Base-by-base conservation (phyloP, 2,797 vertebrate genomes). In the Poeciliopsis infans region DNA sequence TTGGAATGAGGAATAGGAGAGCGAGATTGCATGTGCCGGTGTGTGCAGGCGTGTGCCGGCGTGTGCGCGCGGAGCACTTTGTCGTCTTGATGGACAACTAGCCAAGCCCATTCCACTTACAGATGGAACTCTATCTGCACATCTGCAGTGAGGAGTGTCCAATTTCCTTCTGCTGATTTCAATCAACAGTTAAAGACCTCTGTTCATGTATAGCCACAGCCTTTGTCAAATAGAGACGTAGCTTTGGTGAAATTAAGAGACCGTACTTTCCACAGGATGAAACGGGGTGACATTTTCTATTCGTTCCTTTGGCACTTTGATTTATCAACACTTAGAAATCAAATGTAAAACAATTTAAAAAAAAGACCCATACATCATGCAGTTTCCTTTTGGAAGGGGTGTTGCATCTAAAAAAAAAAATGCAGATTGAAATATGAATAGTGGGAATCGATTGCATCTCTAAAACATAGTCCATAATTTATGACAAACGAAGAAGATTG, bases 401-500 rank as follows among this genome's bases (percentile, higher is more conserved):
- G 82, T 84, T 25, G 53, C 79, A 75, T 78, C 79, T 47, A 61
- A 39, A 39, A 39, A 36, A 64, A 71, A 75, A 76, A 70, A 23
- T 18, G 77, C 57, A 72, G 80, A 78, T 72, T 69, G 73, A 89
- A 80, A 79, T 86, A 79, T 88, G 86, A 94, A 93, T 92, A 91
- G 83, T 78, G 72, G 59, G 79, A 87, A 89, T 91, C 87, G 88
- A 95, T 92, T 91, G 88, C 86, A 79, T 79, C 75, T 75, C 51
- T 49, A 89, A 85, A 91, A 89, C 75, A 64, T 77, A 78, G 83
- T 93, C 81, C 91, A 93, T 93, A 81, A 91, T 92, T 92, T 85
- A 93, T 91, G 75, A 85, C 82, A 79, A 90, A 91, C 79, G 49
- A 79, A 83, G 77, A 82, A 78, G 74, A 86, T 88, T 91, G 91